Evolutionary conservation across 2,113 vertebrate species (phyloP), one percentile per base, ranked within the genome.

Genomic region (Zeus faber): DNA sequence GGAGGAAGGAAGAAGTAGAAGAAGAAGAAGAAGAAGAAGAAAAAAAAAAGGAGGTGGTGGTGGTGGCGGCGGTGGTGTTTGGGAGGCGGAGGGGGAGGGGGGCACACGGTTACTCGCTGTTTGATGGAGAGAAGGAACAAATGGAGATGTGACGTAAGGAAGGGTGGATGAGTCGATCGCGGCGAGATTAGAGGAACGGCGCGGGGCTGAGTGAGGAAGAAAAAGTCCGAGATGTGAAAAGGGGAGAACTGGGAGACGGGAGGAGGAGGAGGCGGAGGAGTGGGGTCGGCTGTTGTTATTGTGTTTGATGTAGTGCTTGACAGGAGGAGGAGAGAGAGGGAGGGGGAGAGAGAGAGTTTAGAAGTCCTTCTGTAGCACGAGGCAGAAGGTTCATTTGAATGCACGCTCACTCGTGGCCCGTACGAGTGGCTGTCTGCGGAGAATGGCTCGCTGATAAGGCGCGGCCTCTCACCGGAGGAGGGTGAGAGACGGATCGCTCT

Each of bases 271-370:
- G 67, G 20, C 6, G 69, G 67, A 53, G 57, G 68, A 61, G 54
- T 46, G 13, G 58, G 71, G 74, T 73, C 22, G 51, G 70, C 67
- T 85, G 85, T 83, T 85, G 76, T 84, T 82, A 70, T 77, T 81
- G 77, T 80, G 77, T 88, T 85, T 87, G 85, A 88, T 88, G 84
- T 83, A 77, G 70, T 85, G 81, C 84, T 85, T 85, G 84, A 89
- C 85, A 82, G 68, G 47, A 49, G 47, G 10, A 16, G 7, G 47
- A 49, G 47, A 9, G 45, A 44, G 40, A 22, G 54, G 49, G 47
- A 62, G 54, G 31, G 62, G 49, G 41, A 37, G 82, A 80, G 73
- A 74, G 79, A 81, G 80, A 84, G 83, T 87, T 89, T 84, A 83
- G 79, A 86, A 86, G 83, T 85, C 68, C 80, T 83, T 66, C 73